These are phyloP conservation scores for Prietella phreatophila DNA, from an alignment of 2,113 vertebrate species.

Conservation along the genomic window DNA sequence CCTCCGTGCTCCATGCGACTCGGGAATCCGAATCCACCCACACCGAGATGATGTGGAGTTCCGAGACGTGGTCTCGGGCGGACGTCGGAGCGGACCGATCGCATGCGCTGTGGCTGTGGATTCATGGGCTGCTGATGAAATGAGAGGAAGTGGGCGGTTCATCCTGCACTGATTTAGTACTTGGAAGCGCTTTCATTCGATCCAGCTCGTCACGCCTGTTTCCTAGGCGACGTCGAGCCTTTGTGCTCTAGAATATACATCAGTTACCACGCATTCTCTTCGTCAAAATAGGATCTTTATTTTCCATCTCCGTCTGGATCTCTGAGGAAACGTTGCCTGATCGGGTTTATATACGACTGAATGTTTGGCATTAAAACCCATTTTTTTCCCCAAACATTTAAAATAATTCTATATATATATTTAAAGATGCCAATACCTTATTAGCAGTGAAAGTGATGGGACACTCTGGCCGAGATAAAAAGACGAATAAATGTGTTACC, in stretches of 20 bases:
- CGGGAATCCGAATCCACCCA: not conserved
- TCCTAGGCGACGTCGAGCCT: not conserved
- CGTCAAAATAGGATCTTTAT: not conserved
- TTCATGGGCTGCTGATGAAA: not conserved
- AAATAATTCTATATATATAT: too few relatives aligned
- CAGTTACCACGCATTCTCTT: not conserved
- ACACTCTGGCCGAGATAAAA: not conserved
- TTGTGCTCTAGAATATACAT: not conserved
- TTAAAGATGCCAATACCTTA: too few relatives aligned
- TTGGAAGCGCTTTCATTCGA: not conserved
- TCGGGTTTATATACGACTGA: not conserved
- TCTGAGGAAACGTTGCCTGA: not conserved
- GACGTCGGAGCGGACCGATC: not conserved
- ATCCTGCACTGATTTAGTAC: not conserved
- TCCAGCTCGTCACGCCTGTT: not conserved
- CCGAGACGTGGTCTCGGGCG: not conserved
- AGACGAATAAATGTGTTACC: not conserved
- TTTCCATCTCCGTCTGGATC: not conserved
- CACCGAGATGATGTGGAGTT: not conserved
- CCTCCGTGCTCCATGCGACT: not conserved
- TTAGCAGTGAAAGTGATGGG: not conserved
- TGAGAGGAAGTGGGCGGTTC: too few relatives aligned
- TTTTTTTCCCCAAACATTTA: too few relatives aligned
- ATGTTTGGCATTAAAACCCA: not conserved
- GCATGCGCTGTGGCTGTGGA: conserved; percentile 28